Percentiles rank a stretch among this genome's conserved stretches.
These are phyloP conservation scores for Aplysia californica DNA, from an alignment of 1,140 invertebrate genomes.

Conservation along the genomic window DNA sequence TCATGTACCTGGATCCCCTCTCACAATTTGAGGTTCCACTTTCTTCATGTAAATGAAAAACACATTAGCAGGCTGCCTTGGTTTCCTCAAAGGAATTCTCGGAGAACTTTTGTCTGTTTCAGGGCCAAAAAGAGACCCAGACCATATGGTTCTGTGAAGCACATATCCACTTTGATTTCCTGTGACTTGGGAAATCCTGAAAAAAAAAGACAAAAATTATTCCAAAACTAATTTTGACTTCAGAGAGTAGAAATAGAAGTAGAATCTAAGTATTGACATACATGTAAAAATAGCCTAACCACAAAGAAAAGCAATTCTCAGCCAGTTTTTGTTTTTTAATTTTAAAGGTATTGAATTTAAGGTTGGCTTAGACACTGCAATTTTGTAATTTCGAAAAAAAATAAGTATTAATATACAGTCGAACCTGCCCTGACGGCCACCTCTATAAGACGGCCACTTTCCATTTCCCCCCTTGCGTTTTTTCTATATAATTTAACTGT, in stretches of 20 bases:
- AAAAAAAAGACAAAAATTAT: neutral
- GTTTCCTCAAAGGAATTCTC: neutral
- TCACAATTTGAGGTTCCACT: neutral
- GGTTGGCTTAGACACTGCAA: too few species aligned
- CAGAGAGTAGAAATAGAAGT: neutral
- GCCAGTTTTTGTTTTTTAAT: neutral
- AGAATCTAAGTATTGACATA: neutral
- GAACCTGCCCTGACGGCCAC: too few species aligned
- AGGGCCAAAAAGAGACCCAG: neutral
- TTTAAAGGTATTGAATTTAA: too few species aligned
- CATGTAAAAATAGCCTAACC: neutral
- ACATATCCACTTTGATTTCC: neutral
- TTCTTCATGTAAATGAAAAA: slow-evolving; percentile 9
- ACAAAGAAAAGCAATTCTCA: neutral
- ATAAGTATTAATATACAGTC: too few species aligned
- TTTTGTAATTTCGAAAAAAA: too few species aligned
- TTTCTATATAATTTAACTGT: too few species aligned
- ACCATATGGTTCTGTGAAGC: neutral
- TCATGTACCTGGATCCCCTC: neutral
- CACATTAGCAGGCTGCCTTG: slow-evolving; percentile 20
- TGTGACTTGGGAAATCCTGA: neutral
- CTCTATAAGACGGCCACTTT: too few species aligned
- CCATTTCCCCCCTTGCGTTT: too few species aligned
- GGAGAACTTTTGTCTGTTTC: neutral
- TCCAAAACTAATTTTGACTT: neutral